Evolutionary conservation across 2,113 vertebrate genomes (phyloP).

Genomic region (Rynchops niger): DNA sequence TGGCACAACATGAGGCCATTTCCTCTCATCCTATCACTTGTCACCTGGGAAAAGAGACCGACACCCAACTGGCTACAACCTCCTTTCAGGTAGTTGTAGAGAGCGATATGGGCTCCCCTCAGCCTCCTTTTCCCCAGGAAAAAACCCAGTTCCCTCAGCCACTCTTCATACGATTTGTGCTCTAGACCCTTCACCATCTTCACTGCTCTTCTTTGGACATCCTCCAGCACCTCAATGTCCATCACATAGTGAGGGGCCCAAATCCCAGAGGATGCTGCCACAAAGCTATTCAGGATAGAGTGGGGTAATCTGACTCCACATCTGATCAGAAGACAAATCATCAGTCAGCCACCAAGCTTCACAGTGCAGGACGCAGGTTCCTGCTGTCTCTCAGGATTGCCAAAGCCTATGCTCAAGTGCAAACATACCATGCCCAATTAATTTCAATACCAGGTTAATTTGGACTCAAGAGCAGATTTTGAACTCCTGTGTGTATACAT

Average conservation of each 20-base stretch:
- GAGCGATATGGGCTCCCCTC: not conserved
- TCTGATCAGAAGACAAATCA: not conserved
- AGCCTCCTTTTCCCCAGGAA: not conserved
- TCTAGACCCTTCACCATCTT: not conserved
- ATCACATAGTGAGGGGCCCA: not conserved
- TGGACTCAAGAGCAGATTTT: not conserved
- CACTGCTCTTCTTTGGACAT: fast-evolving
- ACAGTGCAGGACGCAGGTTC: fast-evolving
- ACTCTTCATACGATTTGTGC: not conserved
- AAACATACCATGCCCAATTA: not conserved
- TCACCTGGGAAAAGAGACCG: not conserved
- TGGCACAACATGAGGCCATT: not conserved
- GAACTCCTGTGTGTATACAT: not conserved
- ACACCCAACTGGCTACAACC: fast-evolving
- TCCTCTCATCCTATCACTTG: fast-evolving
- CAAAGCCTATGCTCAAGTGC: not conserved
- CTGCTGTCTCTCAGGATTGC: not conserved
- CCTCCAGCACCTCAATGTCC: not conserved
- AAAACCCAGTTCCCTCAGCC: not conserved
- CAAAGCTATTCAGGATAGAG: not conserved
- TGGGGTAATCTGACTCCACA: not conserved
- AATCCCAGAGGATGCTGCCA: not conserved
- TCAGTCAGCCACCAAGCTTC: not conserved
- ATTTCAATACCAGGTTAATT: not conserved
- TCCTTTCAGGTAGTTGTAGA: not conserved